Evolutionary conservation across 2,113 vertebrate genomes (phyloP), one percentile per base, ranked within the genome.

Genomic region (Malurus elegans): DNA sequence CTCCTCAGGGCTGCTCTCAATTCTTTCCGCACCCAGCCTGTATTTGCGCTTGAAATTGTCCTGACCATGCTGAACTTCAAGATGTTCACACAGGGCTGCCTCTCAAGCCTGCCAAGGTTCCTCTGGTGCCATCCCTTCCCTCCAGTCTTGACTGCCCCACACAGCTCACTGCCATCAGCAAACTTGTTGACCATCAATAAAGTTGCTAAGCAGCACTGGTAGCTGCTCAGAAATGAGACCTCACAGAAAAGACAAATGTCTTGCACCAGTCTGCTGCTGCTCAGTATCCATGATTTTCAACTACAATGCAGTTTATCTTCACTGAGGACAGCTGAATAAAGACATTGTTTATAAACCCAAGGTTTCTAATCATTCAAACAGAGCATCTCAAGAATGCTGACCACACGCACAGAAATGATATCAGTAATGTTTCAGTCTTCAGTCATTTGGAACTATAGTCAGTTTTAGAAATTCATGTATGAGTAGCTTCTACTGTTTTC

Each of bases 121-220:
- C 51, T 32, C 53, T 67, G 36, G 44, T 36, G 36, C 21, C 17
- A 36, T 53, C 32, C 54, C 28, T 38, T 24, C 72, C 14, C 38
- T 78, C 26, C 32, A 32, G 26, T 31, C 45, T 45, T 60, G 32
- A 32, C 21, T 44, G 83, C 36, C 51, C 53, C 23, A 32, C 20
- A 86, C 6, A 67, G 21, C 45, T 31, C 3, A 0, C 26, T 32
- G 36, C 12, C 38, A 69, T 12, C 45, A 60, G 54, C 32, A 44
- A 61, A 45, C 21, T 12, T 28, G 45, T 20, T 32, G 38, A 76
- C 28, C 36, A 44, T 16, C 54, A 78, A 18, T 26, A 36, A n/a
- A 54, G 23, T 29, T 8, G 8, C 8, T 80, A 28, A 80, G 12
- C 44, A 58, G 12, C 0, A 0, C 18, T 28, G 9, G 12, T 4